Conservation (phyloP, 1,140 invertebrate genomes). For the Mactra quadrangularis region DNA sequence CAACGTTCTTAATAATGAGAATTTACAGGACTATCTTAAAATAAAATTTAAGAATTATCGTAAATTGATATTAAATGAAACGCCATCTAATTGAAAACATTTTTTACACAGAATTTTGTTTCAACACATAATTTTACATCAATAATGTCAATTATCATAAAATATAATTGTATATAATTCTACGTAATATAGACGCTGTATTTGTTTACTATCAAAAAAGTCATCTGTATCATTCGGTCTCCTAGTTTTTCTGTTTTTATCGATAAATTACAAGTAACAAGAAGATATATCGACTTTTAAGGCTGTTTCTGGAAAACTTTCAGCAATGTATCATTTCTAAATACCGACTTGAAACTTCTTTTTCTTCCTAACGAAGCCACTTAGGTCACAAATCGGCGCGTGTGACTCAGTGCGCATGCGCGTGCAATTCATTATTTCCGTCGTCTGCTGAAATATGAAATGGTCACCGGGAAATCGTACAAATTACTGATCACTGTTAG, state of each 20-base stretch:
- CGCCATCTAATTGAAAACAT: too few species aligned
- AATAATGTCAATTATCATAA: too few species aligned
- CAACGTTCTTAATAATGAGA: too few species aligned
- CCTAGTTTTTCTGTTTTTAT: not conserved
- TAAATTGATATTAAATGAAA: too few species aligned
- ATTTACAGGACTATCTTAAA: too few species aligned
- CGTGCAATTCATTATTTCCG: conserved; percentile 55
- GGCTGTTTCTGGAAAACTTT: not conserved
- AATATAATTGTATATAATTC: too few species aligned
- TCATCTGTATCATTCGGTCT: too few species aligned
- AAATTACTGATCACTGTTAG: conserved; percentile 51
- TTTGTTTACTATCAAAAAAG: too few species aligned
- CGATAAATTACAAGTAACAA: conserved; percentile 2
- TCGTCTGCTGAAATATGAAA: conserved; percentile 26
- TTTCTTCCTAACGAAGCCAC: conserved; percentile 48
- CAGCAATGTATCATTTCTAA: conserved; percentile 21
- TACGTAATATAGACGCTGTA: too few species aligned
- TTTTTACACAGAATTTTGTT: too few species aligned
- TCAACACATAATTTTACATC: too few species aligned
- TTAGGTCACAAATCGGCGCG: conserved; percentile 47
- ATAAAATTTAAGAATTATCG: too few species aligned
- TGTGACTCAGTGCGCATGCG: conserved; percentile 50
- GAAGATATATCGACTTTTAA: conserved; percentile 28
- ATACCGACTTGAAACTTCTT: not conserved
- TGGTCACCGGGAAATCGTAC: conserved; percentile 40